Conservation (phyloP, 1,140 invertebrate genomes). For the Stenopsyche tienmushanensis region DNA sequence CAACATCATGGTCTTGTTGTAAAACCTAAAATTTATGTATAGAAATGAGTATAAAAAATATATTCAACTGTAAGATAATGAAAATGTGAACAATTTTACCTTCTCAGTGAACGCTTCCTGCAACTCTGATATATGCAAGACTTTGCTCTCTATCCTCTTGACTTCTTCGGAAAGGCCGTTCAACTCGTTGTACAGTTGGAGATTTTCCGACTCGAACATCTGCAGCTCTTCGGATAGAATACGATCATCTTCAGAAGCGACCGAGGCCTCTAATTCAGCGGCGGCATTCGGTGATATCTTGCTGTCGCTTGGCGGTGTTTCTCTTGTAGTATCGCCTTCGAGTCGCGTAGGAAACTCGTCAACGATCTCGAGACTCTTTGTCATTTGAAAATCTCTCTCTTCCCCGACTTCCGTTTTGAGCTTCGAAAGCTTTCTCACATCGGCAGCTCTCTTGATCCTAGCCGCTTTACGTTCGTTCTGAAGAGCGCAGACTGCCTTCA, state of each 20-base stretch:
- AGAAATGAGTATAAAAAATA: not conserved
- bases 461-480: slow-evolving; percentile 87
- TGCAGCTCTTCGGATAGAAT: slow-evolving; percentile 86
- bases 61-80: too few species aligned
- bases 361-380: slow-evolving; percentile 42
- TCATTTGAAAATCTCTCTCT: slow-evolving; percentile 40
- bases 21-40: slow-evolving; percentile 56
- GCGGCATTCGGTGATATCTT: slow-evolving; percentile 27
- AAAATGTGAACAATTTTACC: slow-evolving; percentile 61
- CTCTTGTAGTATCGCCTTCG: slow-evolving; percentile 14
- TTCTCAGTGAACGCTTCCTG: slow-evolving; percentile 97
- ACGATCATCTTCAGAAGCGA: slow-evolving; percentile 58
- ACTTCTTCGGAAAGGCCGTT: slow-evolving; percentile 79
- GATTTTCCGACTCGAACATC: slow-evolving; percentile 85
- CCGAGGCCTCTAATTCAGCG: slow-evolving; percentile 40
- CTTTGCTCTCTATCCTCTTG: slow-evolving; percentile 86
- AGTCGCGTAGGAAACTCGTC: slow-evolving; percentile 49
- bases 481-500: slow-evolving; percentile 83
- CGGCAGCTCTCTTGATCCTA: slow-evolving; percentile 78
- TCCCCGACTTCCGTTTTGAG: slow-evolving; percentile 55
- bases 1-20: slow-evolving; percentile 91
- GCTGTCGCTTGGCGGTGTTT: slow-evolving; percentile 11
- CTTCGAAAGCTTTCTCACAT: slow-evolving; percentile 77
- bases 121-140: slow-evolving; percentile 93
- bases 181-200: slow-evolving; percentile 79